Evolutionary conservation across 2,113 vertebrate genomes (phyloP), one percentile per base, ranked within the genome.

Genomic region (Cnemophilus loriae): DNA sequence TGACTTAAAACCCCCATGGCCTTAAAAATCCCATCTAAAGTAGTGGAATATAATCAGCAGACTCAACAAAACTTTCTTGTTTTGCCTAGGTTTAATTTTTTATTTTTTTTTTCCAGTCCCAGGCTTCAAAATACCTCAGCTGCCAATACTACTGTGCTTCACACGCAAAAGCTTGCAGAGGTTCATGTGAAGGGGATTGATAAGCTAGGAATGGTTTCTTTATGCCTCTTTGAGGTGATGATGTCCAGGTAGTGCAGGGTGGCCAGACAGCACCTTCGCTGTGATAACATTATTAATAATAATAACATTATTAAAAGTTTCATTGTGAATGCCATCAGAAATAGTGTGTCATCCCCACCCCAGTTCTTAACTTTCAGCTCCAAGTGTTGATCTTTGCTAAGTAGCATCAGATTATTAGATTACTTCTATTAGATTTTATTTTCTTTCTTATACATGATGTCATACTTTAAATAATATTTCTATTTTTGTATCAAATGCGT

Each of bases 211-310:
- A 35, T 68, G 46, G 59, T 35, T 84, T 71, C 33, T 55, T 35
- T 27, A 7, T 93, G 52, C 10, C 61, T 64, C 11, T 35, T 50
- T 17, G 24, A 56, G 49, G 57, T 63, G 39, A 23, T 56, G 57
- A 11, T 41, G 33, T 44, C 30, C 44, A 22, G 12, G 26, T 46
- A 15, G 57, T 12, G 3, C 16, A 24, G 46, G 55, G 44, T 61
- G 39, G 42, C 32, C 11, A 63, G 64, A 19, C 7, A 44, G 27
- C 13, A 1, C 33, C 18, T 60, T 42, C 0, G 0, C 39, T 77
- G 50, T 60, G n/a, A 32, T 42, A n/a, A 13, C 23, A 9, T 49
- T 69, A 37, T 57, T 80, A 26, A 83, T n/a, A n/a, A n/a, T n/a
- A n/a, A 32, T 42, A n/a, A 13, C 23, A 9, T 49, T 69, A 37